Evolutionary conservation across 2,888 invertebrate species (phyloP), one percentile per base, ranked within the genome.

Genomic region (Drosophila siamana): DNA sequence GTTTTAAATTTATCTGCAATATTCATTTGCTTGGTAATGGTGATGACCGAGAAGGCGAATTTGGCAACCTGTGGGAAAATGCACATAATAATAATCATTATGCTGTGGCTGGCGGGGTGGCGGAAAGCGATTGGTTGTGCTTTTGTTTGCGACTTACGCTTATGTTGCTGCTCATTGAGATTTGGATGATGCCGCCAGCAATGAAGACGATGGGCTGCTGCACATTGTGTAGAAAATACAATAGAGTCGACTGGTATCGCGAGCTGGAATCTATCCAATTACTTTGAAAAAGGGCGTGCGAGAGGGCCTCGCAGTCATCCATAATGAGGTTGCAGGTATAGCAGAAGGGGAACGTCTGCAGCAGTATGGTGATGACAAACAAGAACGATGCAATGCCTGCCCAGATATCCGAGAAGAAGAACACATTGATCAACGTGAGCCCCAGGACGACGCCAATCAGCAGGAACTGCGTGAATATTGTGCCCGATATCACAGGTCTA

Each of bases 331-430:
- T 89, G 63, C 86, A 86, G 15, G 73, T 85, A 44, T 84, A 89
- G 57, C 90, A 89, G 38, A 85, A 83, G 8, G 90, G 89, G 15
- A 89, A 83, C 2, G 88, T 86, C 69, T 89, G 80, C 52, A 84
- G 26, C 48, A 88, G 56, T 15, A 88, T 73, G 8, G 69, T 67
- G 16, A 75, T 55, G 6, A 86, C 59, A 41, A 75, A 86, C 44
- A 81, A 54, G 2, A 70, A 62, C 1, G 78, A 80, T 11, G 88
- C 83, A 5, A 90, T 67, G 30, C 78, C 77, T 2, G 78, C 64
- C 66, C 85, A 78, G 0, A 71, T 30, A 50, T 84, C 79, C 4
- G 85, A 80, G 43, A 84, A 84, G 11, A 88, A 69, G 8, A 79
- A 56, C 5, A 89, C 74, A 50, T 89, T 89, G 16, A 89, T 81